A percentile compares a stretch with the other conserved stretches of the same genome.
These are phyloP conservation scores for Gortyna flavago DNA, from an alignment of 2,888 invertebrate species.

Conservation along the genomic window DNA sequence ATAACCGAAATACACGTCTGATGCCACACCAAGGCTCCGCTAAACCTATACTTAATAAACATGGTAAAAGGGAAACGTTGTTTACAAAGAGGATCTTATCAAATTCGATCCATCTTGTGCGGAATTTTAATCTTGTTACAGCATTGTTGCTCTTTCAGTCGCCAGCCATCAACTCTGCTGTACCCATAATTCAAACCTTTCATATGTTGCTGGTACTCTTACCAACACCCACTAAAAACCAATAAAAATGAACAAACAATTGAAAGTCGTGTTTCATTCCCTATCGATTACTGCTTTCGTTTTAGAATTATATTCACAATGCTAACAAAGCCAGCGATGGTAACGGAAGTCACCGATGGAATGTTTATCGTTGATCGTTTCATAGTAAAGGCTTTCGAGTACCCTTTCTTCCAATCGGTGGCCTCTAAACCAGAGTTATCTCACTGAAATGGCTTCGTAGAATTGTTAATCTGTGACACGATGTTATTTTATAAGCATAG, in stretches of 20 bases:
- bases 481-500: background rate
- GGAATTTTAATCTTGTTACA: slow-evolving; percentile 65
- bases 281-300: background rate
- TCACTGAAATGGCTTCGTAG: slow-evolving; percentile 16
- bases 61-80: slow-evolving; percentile 56
- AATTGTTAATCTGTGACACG: background rate
- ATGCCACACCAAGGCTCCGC: slow-evolving; percentile 8
- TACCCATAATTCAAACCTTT: slow-evolving; percentile 62
- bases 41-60: slow-evolving; percentile 46
- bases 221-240: slow-evolving; percentile 27
- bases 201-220: slow-evolving; percentile 54
- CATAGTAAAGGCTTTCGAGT: slow-evolving; percentile 24
- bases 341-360: background rate
- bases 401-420: slow-evolving; percentile 44
- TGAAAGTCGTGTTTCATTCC: background rate
- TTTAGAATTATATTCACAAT: rapidly evolving
- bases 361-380: background rate
- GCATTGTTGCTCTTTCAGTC: slow-evolving; percentile 54
- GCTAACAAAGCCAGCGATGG: slow-evolving; percentile 16
- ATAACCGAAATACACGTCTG: slow-evolving; percentile 5
- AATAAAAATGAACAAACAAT: slow-evolving; percentile 6
- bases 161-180: slow-evolving; percentile 56
- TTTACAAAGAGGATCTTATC: slow-evolving; percentile 57
- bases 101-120: slow-evolving; percentile 61
- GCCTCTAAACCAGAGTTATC: slow-evolving; percentile 39